Evolutionary conservation across 2,113 vertebrate genomes (phyloP).

Genomic region (Alectura lathami): DNA sequence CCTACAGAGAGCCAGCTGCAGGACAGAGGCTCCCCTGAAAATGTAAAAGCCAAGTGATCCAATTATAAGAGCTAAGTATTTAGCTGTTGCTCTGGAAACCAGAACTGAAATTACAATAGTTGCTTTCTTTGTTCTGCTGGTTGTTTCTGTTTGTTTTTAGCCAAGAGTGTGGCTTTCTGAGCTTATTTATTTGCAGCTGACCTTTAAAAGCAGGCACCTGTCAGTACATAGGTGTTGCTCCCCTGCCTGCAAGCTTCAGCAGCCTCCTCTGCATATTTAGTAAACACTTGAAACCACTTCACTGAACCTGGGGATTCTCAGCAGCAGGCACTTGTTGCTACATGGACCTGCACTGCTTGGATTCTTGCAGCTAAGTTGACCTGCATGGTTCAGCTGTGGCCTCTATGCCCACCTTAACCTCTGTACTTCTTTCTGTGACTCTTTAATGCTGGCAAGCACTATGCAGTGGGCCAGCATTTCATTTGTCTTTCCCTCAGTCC

Average conservation of each 20-base stretch:
- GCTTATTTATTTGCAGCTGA: not conserved
- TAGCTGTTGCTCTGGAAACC: not conserved
- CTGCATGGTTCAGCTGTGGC: not conserved
- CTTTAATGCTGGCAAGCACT: not conserved
- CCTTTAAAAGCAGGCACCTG: not conserved
- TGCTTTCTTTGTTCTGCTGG: not conserved
- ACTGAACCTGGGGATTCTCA: not conserved
- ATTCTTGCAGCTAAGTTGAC: not conserved
- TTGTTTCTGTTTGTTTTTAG: not conserved
- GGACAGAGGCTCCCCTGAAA: not conserved
- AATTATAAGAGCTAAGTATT: not conserved
- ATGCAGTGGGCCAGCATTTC: accelerated
- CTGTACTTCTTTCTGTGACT: not conserved
- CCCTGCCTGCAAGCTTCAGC: not conserved
- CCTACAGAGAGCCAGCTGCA: not conserved
- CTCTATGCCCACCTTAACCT: not conserved
- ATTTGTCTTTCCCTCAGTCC: not conserved
- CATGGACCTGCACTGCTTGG: not conserved
- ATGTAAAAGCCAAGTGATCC: not conserved
- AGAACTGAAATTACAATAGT: not conserved
- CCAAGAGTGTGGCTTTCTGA: not conserved
- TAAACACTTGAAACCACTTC: not conserved
- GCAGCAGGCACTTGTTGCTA: not conserved
- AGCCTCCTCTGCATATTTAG: not conserved
- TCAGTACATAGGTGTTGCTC: not conserved